Conservation (phyloP, 1,140 invertebrate species). For the Solenopsis invicta region DNA sequence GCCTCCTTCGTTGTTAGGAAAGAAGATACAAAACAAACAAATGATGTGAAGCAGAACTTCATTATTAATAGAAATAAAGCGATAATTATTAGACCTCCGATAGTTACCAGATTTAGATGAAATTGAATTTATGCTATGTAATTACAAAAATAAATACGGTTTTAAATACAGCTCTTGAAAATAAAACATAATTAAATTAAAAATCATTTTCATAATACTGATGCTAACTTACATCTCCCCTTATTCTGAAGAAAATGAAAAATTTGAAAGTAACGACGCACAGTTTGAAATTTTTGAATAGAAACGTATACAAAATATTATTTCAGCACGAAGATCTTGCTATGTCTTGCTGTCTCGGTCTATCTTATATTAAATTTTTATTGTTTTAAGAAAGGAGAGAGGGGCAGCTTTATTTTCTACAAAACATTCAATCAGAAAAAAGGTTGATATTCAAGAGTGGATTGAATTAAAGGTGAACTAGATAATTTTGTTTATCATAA, state of each 20-base stretch:
- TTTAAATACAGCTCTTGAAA: too few species aligned
- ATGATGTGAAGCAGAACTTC: background rate
- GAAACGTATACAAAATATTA: too few species aligned
- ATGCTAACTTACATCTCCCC: too few species aligned
- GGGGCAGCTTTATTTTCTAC: background rate
- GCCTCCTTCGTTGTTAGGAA: background rate
- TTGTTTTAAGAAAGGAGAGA: background rate
- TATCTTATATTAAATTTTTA: background rate
- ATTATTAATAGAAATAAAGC: background rate
- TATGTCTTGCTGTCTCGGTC: too few species aligned
- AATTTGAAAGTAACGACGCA: too few species aligned
- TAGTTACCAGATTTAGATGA: background rate
- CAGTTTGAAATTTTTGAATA: too few species aligned
- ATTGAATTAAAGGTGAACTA: background rate
- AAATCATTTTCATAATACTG: too few species aligned
- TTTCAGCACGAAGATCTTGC: too few species aligned
- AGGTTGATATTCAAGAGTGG: background rate
- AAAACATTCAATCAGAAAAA: background rate
- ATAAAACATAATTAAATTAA: too few species aligned
- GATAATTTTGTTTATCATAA: background rate
- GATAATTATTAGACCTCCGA: background rate
- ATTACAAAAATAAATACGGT: background rate
- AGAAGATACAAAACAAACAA: background rate
- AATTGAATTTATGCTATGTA: background rate
- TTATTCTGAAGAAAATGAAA: too few species aligned